Evolutionary conservation across 2,113 vertebrate species (phyloP), one percentile per base, ranked within the genome.

Genomic region (Lichenostomus cassidix): DNA sequence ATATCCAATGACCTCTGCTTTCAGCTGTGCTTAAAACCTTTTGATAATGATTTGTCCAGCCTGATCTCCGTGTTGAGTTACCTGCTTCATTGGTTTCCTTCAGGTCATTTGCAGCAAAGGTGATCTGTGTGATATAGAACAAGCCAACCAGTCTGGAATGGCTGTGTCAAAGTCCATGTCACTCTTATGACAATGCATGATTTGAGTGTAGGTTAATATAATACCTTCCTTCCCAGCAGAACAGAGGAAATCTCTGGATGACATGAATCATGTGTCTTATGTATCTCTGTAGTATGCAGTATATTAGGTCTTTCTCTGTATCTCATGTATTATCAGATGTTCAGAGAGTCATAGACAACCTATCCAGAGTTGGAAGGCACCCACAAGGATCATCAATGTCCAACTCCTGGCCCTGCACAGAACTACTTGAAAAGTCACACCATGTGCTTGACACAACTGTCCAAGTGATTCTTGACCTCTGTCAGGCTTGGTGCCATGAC

Each of bases 381-480:
- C 16, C 11, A 39, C 16, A 41, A 68, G 20, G 42, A 22, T 60
- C 13, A 47, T 39, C 9, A 5, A n/a, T 0, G 0, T n/a, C 20
- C 78, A 53, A 0, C 16, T 75, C 46, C 46, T 60, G 33, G 2
- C 16, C 12, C 28, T 39, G 39, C 12, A 24, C 28, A 60, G 53
- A 82, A 5, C 33, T 21, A 21, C 16, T n/a, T 13, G 28, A 75
- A 33, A 20, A 52, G 24, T 75, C 44, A 46, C 19, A 29, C 5
- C 9, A 7, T 4, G 7, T 16, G 18, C 42, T 27, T 37, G 27
- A 27, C 11, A 73, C 9, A 21, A 5, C 33, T 58, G 22, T 65
- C 18, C 22, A 44, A 50, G 35, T 23, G 3, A 9, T 56, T 42
- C 42, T 33, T 23, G 31, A 33, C 15, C 27, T 81, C 59, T 14